Percentiles rank a stretch among this genome's conserved stretches.
Evolutionary conservation across 2,113 vertebrate genomes (phyloP).

Genomic region (Hystrix cristata): DNA sequence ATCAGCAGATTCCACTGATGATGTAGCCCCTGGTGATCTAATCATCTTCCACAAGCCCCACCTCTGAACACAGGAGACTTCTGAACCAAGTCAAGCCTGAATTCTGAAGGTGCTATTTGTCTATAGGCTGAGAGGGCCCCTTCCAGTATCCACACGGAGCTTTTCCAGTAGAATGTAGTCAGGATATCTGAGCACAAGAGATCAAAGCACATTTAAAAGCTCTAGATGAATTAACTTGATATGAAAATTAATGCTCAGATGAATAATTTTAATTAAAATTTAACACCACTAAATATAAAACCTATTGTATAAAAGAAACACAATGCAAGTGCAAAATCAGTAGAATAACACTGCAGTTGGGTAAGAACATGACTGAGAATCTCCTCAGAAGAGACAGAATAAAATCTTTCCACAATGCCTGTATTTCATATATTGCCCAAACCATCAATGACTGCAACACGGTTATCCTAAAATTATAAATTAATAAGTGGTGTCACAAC

Average conservation of each 20-base stretch:
- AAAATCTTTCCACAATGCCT: not conserved
- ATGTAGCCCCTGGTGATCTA: not conserved
- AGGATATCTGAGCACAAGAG: not conserved
- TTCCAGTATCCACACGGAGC: not conserved
- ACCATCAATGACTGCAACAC: not conserved
- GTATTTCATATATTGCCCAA: not conserved
- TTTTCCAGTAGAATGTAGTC: not conserved
- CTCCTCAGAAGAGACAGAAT: not conserved
- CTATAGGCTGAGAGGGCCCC: not conserved
- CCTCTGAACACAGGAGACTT: not conserved
- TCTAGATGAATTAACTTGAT: not conserved
- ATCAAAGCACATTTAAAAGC: not conserved
- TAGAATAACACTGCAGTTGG: not conserved
- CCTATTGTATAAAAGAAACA: not conserved
- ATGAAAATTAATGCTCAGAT: not conserved
- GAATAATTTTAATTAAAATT: conserved; percentile 40
- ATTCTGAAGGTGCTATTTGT: not conserved
- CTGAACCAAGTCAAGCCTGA: not conserved
- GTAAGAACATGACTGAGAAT: not conserved
- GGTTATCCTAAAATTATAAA: conserved; percentile 55
- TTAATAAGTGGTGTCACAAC: conserved; percentile 67
- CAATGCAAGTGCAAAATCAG: not conserved
- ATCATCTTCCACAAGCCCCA: not conserved
- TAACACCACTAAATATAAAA: conserved; percentile 1
- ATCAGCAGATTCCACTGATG: not conserved